Percentiles rank a stretch among this genome's conserved stretches.
Conservation (phyloP, 2,888 invertebrate species). For the Melipona bicolor region DNA sequence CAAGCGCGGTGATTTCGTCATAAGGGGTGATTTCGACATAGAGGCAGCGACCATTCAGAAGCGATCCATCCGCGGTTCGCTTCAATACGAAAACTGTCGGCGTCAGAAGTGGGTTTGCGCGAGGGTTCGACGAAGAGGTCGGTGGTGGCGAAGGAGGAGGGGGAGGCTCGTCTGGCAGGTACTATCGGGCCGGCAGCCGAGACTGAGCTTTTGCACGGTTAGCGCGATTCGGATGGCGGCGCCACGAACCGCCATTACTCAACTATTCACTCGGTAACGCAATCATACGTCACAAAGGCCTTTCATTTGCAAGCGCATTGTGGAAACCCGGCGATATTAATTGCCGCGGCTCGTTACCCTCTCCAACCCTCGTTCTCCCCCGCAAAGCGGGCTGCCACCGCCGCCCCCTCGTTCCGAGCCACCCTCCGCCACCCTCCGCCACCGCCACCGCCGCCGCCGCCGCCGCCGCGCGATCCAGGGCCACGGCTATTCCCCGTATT, state of each 20-base stretch:
- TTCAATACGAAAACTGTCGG: constrained; percentile 60
- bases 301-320: constrained; percentile 85
- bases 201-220: constrained; percentile 74
- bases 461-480: constrained; percentile 48
- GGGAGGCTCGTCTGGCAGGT: constrained; percentile 65
- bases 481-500: constrained; percentile 77
- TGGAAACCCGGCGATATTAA: constrained; percentile 84
- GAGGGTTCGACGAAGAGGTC: neutral
- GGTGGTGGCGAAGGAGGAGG: neutral
- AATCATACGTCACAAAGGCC: constrained; percentile 85
- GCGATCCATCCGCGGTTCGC: constrained; percentile 39
- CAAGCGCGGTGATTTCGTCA: neutral
- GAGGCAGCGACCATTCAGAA: constrained; percentile 20
- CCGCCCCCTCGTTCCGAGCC: constrained; percentile 44
- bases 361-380: constrained; percentile 61
- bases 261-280: constrained; percentile 84
- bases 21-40: neutral
- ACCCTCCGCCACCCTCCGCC: constrained; percentile 51
- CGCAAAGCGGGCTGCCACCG: constrained; percentile 23
- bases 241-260: constrained; percentile 83
- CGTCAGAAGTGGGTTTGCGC: constrained; percentile 34
- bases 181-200: constrained; percentile 68
- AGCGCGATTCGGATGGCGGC: constrained; percentile 78
- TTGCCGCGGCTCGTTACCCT: constrained; percentile 84
- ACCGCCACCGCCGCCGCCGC: constrained; percentile 26